Evolutionary conservation across 1,140 invertebrate genomes (phyloP).

Genomic region (Probaryconus sp.): DNA sequence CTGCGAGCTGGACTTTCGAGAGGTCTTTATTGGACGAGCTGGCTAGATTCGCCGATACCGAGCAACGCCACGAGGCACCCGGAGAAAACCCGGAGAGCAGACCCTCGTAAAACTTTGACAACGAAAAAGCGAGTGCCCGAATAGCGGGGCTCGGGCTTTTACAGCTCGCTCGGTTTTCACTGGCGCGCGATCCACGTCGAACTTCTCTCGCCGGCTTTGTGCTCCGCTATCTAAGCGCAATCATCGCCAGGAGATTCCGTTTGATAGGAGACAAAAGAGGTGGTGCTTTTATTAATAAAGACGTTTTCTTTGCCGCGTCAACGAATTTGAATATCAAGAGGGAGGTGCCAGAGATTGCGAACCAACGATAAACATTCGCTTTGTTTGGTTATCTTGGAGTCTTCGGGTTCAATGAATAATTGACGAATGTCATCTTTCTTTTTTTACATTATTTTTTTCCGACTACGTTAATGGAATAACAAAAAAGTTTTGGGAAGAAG

Average conservation of each 20-base stretch:
- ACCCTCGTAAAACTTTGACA: constrained; percentile 67
- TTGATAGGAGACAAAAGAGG: constrained; percentile 31
- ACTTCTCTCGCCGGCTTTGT: constrained; percentile 13
- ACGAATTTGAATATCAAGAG: constrained; percentile 26
- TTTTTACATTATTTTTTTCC: too few species aligned
- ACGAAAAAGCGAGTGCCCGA: constrained; percentile 55
- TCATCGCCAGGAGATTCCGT: constrained; percentile 19
- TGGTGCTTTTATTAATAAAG: constrained; percentile 41
- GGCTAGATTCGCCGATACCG: constrained; percentile 51
- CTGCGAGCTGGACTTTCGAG: constrained; percentile 39
- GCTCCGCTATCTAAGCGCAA: constrained; percentile 2
- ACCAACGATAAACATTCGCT: constrained; percentile 19
- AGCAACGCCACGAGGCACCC: constrained; percentile 37
- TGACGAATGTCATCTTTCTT: constrained; percentile 1
- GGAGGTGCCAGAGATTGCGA: constrained; percentile 15
- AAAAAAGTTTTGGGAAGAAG: too few species aligned
- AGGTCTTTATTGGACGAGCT: constrained; percentile 52
- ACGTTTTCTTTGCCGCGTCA: constrained; percentile 34
- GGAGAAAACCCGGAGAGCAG: constrained; percentile 29
- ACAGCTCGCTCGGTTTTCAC: too few species aligned
- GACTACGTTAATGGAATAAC: too few species aligned
- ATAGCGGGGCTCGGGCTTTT: constrained; percentile 5
- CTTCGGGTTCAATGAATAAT: constrained; percentile 13
- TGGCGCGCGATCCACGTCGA: too few species aligned
- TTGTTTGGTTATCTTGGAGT: neutral